Conservation (phyloP, 2,113 vertebrate species). For the Chloropsis hardwickii region DNA sequence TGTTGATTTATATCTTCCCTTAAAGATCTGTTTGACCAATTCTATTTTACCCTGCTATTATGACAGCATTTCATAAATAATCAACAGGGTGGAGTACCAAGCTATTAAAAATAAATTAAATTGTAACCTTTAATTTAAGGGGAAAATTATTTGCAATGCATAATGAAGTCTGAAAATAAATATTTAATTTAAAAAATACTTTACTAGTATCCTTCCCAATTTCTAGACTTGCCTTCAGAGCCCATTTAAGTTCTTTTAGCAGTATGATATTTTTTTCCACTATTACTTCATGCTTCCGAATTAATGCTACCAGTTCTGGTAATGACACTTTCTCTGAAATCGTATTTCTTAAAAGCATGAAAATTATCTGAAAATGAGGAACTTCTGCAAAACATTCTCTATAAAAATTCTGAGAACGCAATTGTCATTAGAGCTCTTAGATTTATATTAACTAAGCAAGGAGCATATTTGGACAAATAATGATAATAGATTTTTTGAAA, state of each 20-base stretch:
- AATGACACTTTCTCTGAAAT: neutral
- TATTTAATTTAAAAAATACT: neutral
- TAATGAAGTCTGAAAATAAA: neutral
- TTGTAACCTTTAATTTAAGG: neutral
- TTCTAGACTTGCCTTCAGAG: neutral
- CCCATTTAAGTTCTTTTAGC: neutral
- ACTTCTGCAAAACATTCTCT: neutral
- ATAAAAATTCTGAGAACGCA: neutral
- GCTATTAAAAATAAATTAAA: neutral
- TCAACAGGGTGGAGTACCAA: accelerated
- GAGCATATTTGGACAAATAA: neutral
- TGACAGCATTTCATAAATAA: neutral
- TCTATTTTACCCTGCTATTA: neutral
- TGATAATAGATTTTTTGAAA: neutral
- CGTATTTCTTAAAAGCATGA: neutral
- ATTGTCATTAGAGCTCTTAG: neutral
- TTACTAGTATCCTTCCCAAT: neutral
- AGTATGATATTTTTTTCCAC: neutral
- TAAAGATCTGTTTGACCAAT: neutral
- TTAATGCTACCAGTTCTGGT: neutral
- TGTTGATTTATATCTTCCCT: neutral
- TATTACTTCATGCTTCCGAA: neutral
- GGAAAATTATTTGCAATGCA: neutral
- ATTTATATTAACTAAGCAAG: neutral
- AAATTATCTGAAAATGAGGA: neutral